A percentile compares a stretch with the other conserved stretches of the same genome.
phyloP scores from a whole-genome alignment of 1,140 invertebrate genomes.

The Charaxes varanes region DNA sequence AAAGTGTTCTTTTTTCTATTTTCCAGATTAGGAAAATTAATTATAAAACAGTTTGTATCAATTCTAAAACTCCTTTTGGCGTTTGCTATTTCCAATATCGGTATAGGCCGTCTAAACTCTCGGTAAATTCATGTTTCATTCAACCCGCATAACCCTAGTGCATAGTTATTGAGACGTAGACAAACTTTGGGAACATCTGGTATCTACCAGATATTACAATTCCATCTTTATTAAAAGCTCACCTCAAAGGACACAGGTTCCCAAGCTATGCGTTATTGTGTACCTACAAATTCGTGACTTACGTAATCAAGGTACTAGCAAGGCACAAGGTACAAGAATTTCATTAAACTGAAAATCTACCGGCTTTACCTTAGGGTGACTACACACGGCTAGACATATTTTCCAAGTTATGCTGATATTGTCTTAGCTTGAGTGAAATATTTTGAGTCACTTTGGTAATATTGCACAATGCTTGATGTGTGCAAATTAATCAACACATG shows the following conservation, averaged over 20 bases:
- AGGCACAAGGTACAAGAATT: constrained; percentile 11
- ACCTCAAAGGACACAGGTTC: constrained; percentile 15
- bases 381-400: constrained; percentile 16
- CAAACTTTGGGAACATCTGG: no score
- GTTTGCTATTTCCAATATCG: no score
- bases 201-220: no score
- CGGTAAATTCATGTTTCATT: no score
- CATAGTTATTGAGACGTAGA: no score
- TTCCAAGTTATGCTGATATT: constrained; percentile 18
- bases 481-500: constrained; percentile 3
- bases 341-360: constrained; percentile 18
- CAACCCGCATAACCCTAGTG: no score
- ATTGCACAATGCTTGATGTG: constrained; percentile 4
- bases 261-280: constrained; percentile 16
- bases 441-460: constrained; percentile 12
- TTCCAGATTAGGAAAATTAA: no score
- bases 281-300: constrained; percentile 12
- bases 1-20: no score
- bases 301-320: constrained; percentile 12
- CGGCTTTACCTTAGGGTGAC: constrained; percentile 15
- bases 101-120: no score
- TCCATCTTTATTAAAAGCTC: constrained; percentile 16
- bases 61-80: no score
- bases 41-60: no score
- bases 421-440: constrained; percentile 20